A percentile compares a stretch with the other conserved stretches of the same genome.
phyloP scores from a whole-genome alignment of 2,113 vertebrate genomes.

The Lanius ludovicianus region DNA sequence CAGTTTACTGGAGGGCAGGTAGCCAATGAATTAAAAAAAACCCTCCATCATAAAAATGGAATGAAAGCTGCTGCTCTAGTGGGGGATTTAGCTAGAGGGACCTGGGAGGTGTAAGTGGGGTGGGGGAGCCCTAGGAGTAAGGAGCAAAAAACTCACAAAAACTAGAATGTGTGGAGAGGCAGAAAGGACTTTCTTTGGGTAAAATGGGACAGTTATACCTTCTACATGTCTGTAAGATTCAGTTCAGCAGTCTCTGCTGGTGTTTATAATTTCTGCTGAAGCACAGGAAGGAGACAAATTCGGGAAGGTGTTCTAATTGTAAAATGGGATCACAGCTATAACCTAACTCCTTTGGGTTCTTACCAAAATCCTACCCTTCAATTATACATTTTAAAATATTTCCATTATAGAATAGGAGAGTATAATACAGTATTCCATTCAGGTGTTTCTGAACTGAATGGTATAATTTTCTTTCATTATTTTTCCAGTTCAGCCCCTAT shows the following conservation, averaged over 20 bases:
- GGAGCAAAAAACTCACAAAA: neutral
- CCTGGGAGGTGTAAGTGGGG: neutral
- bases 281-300: neutral
- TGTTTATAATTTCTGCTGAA: neutral
- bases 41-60: neutral
- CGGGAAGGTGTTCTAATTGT: neutral
- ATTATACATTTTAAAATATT: neutral
- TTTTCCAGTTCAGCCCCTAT: neutral
- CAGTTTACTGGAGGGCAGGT: neutral
- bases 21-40: neutral
- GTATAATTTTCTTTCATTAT: neutral
- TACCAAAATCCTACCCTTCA: neutral
- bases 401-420: neutral
- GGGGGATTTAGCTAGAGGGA: neutral
- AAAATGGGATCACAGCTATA: neutral
- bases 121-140: neutral
- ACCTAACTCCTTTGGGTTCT: neutral
- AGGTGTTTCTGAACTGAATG: neutral
- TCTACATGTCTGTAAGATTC: neutral
- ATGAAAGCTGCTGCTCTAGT: neutral
- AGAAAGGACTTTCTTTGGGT: neutral
- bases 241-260: neutral
- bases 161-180: neutral
- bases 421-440: neutral
- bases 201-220: neutral